These are phyloP conservation scores for Lysandra bellargus DNA, from an alignment of 2,888 invertebrate species.

Conservation along the genomic window DNA sequence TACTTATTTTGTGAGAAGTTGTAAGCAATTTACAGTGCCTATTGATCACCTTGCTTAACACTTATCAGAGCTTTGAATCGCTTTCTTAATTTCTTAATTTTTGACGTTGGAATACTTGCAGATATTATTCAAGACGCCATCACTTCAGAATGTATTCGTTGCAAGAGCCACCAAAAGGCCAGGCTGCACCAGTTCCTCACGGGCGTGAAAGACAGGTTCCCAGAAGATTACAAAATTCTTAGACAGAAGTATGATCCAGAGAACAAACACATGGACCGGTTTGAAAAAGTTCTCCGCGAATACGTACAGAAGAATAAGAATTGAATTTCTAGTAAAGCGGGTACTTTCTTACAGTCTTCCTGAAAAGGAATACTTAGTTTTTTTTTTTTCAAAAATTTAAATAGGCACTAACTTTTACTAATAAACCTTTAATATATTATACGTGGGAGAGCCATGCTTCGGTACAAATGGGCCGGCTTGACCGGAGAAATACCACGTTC, in stretches of 20 bases:
- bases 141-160: constrained; percentile 38
- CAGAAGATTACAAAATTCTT: constrained; percentile 36
- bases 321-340: not conserved
- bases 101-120: constrained; percentile 8
- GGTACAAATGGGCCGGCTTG: too few relatives aligned
- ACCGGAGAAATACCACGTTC: too few relatives aligned
- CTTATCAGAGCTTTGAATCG: too few relatives aligned
- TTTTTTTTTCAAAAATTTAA: too few relatives aligned
- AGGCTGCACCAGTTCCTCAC: constrained; percentile 39
- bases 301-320: not conserved
- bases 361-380: not conserved
- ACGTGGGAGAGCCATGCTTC: too few relatives aligned
- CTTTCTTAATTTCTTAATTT: not conserved
- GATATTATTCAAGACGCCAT: constrained; percentile 38
- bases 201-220: constrained; percentile 36
- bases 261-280: constrained; percentile 35
- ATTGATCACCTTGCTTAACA: too few relatives aligned
- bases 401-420: not conserved
- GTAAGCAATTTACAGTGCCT: too few relatives aligned
- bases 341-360: not conserved
- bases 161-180: constrained; percentile 40
- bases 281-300: constrained; percentile 27
- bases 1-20: too few relatives aligned
- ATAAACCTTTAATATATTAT: not conserved
- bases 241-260: constrained; percentile 42